Base-by-base conservation (phyloP, 2,797 vertebrate genomes). In the Chrysocyon brachyurus region DNA sequence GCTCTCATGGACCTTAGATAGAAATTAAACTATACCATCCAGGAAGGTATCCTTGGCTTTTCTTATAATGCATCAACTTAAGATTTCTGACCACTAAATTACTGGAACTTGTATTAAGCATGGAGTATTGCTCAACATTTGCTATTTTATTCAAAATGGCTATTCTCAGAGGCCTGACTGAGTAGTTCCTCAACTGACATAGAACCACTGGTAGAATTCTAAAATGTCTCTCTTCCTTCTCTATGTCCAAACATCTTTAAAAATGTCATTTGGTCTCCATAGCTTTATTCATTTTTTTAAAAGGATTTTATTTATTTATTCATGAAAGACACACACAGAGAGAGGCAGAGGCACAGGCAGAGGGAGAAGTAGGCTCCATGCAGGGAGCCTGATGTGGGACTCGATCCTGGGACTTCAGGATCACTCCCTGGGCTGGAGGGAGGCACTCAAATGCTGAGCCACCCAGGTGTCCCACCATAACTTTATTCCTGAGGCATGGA, bases 1-100 rank as follows among this genome's bases (percentile, higher is more conserved):
- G 24, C 7, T 4, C 6, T 93, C 16, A 26, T 11, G 46, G n/a
- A 89, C 94, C 33, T 91, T 81, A 77, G 40, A 91, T 36, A 79
- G 9, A 86, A 88, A 77, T 73, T 66, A 89, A 87, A 68, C 7
- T 56, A 56, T 31, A 82, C 1, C 16, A 91, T 64, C 15, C 2
- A 77, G 19, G 7, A 82, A 72, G n/a, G 17, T 33, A 82, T 49
- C 22, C 10, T 82, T 54, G 14, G 12, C 19, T 88, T 82, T 95
- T 88, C 26, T 31, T 78, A 64, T 91, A 90, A 95, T 36, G 15
- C 5, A 70, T n/a, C n/a, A 59, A 40, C 12, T 75, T 94, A 87
- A 92, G n/a, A 93, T 83, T 79, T 93, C 64, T 94, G 33, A 75
- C 15, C 22, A 54, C 31, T 73, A 73, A 52, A n/a, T 93, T 59